Conservation (phyloP, 35 echinoderm and acorn worm species). For the Apostichopus japonicus region DNA sequence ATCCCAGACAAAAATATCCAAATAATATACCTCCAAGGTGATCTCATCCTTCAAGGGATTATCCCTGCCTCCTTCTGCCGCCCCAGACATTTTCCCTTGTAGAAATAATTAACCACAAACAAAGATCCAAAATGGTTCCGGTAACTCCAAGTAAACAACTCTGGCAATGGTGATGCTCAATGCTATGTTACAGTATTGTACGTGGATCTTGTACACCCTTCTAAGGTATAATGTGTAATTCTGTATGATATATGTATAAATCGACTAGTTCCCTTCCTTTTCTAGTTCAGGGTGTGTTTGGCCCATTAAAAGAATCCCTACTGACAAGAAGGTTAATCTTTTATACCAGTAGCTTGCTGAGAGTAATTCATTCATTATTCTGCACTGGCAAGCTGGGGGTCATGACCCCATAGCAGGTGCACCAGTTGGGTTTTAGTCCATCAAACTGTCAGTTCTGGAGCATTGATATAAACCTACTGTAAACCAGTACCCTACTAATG, state of each 20-base stretch:
- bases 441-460: no score
- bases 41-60: constrained; percentile 26
- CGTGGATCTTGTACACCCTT: no score
- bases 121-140: background rate
- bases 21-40: background rate
- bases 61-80: background rate
- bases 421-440: background rate
- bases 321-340: background rate
- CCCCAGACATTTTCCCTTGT: background rate
- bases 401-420: background rate
- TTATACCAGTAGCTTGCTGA: no score
- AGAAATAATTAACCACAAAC: background rate
- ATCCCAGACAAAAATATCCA: background rate
- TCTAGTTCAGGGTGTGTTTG: no score
- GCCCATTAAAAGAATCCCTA: background rate
- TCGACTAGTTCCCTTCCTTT: no score
- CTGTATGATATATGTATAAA: no score
- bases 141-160: background rate
- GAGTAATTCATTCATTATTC: no score
- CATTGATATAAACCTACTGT: background rate
- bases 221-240: no score
- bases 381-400: background rate
- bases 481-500: background rate
- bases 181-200: no score
- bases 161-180: no score